Evolutionary conservation across 2,888 invertebrate species (phyloP).

Genomic region (Julus scanicus): DNA sequence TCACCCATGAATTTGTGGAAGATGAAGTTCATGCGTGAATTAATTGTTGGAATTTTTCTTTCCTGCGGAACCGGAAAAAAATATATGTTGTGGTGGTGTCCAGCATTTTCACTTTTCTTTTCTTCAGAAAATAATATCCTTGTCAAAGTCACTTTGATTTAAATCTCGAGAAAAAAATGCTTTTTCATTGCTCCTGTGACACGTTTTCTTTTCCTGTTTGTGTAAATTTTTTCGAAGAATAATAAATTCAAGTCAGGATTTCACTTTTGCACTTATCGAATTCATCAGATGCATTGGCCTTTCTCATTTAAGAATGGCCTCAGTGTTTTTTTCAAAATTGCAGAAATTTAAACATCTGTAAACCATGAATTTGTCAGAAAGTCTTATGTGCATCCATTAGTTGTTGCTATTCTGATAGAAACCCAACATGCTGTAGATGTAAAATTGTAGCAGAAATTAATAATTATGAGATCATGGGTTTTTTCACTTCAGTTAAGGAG

Average conservation of each 20-base stretch:
- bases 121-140: background rate
- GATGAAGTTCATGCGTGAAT: background rate
- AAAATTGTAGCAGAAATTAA: too few relatives aligned
- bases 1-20: background rate
- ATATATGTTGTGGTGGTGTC: conserved; percentile 27
- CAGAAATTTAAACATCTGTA: too few relatives aligned
- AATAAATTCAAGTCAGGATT: conserved; percentile 30
- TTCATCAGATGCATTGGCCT: too few relatives aligned
- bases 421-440: too few relatives aligned
- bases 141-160: conserved; percentile 11
- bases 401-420: too few relatives aligned
- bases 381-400: too few relatives aligned
- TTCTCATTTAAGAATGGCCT: too few relatives aligned
- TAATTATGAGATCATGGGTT: too few relatives aligned
- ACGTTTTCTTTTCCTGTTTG: background rate
- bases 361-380: too few relatives aligned
- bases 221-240: conserved; percentile 14
- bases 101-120: conserved; percentile 43
- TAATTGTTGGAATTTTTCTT: conserved; percentile 24
- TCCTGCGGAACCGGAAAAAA: background rate
- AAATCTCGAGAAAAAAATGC: background rate
- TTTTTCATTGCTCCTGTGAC: conserved; percentile 23
- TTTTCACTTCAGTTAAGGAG: too few relatives aligned
- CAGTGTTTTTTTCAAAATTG: too few relatives aligned
- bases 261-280: background rate